Conservation (phyloP, 1,140 invertebrate species). For the Brachionus koreanus region DNA sequence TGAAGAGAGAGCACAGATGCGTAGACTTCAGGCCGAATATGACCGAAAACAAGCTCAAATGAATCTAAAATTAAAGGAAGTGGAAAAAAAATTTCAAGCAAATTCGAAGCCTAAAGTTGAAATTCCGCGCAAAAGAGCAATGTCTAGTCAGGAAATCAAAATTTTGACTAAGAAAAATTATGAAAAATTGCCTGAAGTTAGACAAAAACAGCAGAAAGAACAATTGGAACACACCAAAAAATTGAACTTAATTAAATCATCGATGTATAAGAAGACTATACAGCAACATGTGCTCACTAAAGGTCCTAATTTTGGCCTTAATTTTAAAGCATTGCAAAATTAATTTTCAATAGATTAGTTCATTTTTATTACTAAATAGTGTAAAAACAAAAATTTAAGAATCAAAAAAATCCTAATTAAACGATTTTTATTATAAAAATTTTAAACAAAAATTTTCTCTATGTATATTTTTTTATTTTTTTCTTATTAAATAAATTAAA, state of each 20-base stretch:
- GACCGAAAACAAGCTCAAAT: constrained; percentile 21
- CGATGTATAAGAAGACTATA: constrained; percentile 40
- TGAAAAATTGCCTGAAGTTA: constrained; percentile 32
- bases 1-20: constrained; percentile 12
- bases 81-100: not conserved
- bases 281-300: constrained; percentile 34
- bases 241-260: constrained; percentile 21
- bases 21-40: not conserved
- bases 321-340: constrained; percentile 34
- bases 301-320: constrained; percentile 39
- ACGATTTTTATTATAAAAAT: too few relatives aligned
- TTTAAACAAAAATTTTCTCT: too few relatives aligned
- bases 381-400: too few relatives aligned
- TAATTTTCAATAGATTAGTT: not conserved
- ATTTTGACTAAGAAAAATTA: constrained; percentile 40
- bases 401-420: too few relatives aligned
- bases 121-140: not conserved
- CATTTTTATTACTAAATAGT: too few relatives aligned
- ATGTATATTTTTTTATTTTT: too few relatives aligned
- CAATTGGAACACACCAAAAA: not conserved
- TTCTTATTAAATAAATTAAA: too few relatives aligned
- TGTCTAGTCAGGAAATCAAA: constrained; percentile 33
- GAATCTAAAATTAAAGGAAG: not conserved
- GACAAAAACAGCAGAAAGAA: constrained; percentile 29
- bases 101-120: not conserved